Evolutionary conservation across 2,797 vertebrate species (phyloP), one percentile per base, ranked within the genome.

Genomic region (Nasua narica): DNA sequence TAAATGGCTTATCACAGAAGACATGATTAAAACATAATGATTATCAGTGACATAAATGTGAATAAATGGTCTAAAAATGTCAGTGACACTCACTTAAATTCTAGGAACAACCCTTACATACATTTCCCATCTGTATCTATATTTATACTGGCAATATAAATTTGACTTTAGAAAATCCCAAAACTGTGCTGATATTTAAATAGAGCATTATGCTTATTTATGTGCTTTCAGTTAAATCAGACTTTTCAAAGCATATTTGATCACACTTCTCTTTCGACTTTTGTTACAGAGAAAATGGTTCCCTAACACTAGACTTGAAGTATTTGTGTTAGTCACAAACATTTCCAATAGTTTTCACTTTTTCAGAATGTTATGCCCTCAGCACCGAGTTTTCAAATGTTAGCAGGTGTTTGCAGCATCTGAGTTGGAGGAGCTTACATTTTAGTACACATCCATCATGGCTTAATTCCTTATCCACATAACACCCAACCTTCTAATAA

Each of bases 341-440:
- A 8, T 15, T 90, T 62, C 32, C 7, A 79, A 32, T 18, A 78
- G 43, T 78, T 65, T 35, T 85, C 32, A 56, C 43, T 0, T n/a
- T 95, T 94, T 79, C 70, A 76, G 97, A 96, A 21, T 46, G n/a
- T 18, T 72, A 19, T 32, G 60, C 74, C 95, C 96, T 94, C 40
- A 74, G 60, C 76, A 74, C 7, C 46, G 58, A 97, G 60, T 37
- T 56, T 16, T 88, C n/a, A 70, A 62, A 50, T 27, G 23, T 40
- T 35, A 93, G 50, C 60, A 97, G 50, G 5, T 56, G 6, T 56
- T 56, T 78, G 8, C 40, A 27, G 70, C 91, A 10, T 94, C 89
- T 93, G 52, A 96, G 12, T 37, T 88, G 21, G 8, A 78, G 46
- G 35, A 7, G 1, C 1, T 7, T 74, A 43, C 29, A 5, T 40